Evolutionary conservation across 2,888 invertebrate genomes (phyloP).

Genomic region (Ectemnius continuus): DNA sequence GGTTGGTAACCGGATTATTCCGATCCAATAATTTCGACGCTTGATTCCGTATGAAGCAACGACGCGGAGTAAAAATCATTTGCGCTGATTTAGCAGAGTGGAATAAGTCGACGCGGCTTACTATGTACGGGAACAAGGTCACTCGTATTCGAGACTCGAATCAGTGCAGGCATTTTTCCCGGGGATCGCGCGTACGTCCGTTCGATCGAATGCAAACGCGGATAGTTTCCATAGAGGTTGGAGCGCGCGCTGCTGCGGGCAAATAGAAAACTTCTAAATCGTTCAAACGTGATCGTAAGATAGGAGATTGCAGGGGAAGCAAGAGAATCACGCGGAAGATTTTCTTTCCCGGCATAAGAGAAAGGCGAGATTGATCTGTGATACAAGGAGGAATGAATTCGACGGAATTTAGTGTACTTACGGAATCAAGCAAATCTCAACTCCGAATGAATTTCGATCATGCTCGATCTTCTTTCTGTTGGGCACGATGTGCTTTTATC

Average conservation of each 20-base stretch:
- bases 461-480: constrained; percentile 5
- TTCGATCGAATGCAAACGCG: no score
- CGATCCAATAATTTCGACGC: neutral
- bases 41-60: constrained; percentile 9
- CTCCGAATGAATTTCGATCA: constrained; percentile 41
- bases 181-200: no score
- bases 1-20: constrained; percentile 6
- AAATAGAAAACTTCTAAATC: constrained; percentile 54
- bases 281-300: constrained; percentile 52
- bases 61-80: constrained; percentile 13
- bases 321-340: constrained; percentile 12
- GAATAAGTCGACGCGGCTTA: constrained; percentile 10
- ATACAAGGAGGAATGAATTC: neutral
- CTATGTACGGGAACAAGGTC: neutral
- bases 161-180: no score
- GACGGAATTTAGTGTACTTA: neutral
- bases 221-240: no score
- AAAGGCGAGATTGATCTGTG: constrained; percentile 10
- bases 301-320: constrained; percentile 24
- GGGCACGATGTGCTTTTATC: constrained; percentile 19
- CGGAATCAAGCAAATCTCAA: constrained; percentile 24
- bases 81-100: constrained; percentile 14
- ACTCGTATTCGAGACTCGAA: no score
- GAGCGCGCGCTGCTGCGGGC: constrained; percentile 9
- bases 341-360: constrained; percentile 18